Evolutionary conservation across 23 tunicate species (phyloP), one percentile per base, ranked within the genome.

Genomic region (Trididemnum clinides): DNA sequence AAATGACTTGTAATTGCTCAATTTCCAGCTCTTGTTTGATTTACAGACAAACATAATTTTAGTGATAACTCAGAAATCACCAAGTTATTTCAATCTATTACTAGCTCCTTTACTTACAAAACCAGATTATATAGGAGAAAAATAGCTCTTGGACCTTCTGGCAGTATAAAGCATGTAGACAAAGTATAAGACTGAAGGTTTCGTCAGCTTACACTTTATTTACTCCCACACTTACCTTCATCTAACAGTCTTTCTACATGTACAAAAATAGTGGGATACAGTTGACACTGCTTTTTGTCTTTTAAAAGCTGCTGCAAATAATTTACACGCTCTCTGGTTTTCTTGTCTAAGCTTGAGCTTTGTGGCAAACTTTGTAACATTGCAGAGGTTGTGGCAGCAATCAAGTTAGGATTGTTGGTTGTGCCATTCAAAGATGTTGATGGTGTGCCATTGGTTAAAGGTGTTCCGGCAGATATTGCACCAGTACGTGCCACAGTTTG

Each of bases 161-260:
- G 27, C 18, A 62, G 69, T 12, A 62, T 12, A 62, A 62, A 62
- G 69, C 21, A 12, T n/a, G n/a, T n/a, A n/a, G n/a, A n/a, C n/a
- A n/a, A n/a, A n/a, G n/a, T n/a, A n/a, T n/a, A n/a, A n/a, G n/a
- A n/a, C n/a, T n/a, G n/a, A n/a, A n/a, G n/a, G n/a, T n/a, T n/a
- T n/a, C n/a, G n/a, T n/a, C n/a, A n/a, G n/a, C n/a, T n/a, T n/a
- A n/a, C n/a, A n/a, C n/a, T n/a, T n/a, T n/a, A n/a, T n/a, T n/a
- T n/a, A n/a, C n/a, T n/a, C n/a, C n/a, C n/a, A n/a, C 21, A 59
- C 85, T 88, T 77, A 97, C 99, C 99, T 88, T 97, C 99, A 81
- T 93, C 99, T 25, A 97, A 51, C 33, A 97, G 71, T 33, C 99
- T 65, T 78, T 97, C 99, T 33, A 86, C 97, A 77, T 97, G 99